Percentiles rank a stretch among this genome's conserved stretches.
These are phyloP conservation scores for Ictalurus punctatus DNA, from an alignment of 2,113 vertebrate species.

Conservation along the genomic window DNA sequence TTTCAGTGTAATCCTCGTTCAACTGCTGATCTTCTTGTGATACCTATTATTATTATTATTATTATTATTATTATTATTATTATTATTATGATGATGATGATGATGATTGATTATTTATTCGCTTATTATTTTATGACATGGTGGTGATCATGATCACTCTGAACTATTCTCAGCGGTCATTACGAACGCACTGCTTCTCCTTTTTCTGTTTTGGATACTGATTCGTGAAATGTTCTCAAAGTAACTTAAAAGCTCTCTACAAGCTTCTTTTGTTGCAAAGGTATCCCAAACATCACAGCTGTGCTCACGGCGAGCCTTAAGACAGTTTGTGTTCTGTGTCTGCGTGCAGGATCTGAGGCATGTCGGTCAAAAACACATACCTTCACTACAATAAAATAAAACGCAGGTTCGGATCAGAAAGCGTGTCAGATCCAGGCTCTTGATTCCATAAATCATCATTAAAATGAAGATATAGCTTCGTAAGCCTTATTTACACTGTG, in stretches of 20 bases:
- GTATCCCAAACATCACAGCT: not conserved
- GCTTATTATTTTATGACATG: no score
- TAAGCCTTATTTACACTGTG: not conserved
- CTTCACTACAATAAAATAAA: not conserved
- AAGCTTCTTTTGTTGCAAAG: not conserved
- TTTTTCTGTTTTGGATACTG: not conserved
- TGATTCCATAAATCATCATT: not conserved
- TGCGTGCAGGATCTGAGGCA: not conserved
- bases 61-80: no score
- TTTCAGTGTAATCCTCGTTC: not conserved
- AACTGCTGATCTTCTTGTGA: not conserved
- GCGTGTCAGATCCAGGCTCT: not conserved
- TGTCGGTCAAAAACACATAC: not conserved
- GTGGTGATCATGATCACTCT: not conserved
- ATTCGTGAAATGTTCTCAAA: not conserved
- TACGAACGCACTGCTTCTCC: not conserved
- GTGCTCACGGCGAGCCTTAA: not conserved
- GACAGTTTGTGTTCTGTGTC: not conserved
- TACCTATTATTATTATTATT: not conserved
- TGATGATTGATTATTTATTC: not conserved
- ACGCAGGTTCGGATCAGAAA: not conserved
- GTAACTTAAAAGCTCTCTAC: not conserved
- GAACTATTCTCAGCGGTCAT: not conserved
- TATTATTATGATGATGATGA: no score
- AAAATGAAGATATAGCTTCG: not conserved